Evolutionary conservation across 2,888 invertebrate genomes (phyloP).

Genomic region (Campaea margaritaria): DNA sequence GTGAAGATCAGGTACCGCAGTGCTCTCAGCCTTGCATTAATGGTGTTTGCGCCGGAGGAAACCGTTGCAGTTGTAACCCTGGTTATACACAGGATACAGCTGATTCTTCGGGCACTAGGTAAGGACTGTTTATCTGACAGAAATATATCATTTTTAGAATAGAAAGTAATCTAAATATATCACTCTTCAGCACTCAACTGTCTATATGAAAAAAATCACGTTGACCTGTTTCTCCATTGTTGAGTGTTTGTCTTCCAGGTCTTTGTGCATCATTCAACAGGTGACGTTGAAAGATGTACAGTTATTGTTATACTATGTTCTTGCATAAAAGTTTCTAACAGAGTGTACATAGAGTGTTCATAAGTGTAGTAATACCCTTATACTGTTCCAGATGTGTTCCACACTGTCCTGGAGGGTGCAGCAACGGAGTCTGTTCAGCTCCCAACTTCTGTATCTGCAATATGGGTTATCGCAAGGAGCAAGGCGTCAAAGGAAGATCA

Average conservation of each 20-base stretch:
- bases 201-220: too few relatives aligned
- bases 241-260: too few relatives aligned
- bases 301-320: background rate
- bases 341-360: too few relatives aligned
- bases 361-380: too few relatives aligned
- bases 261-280: background rate
- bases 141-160: too few relatives aligned
- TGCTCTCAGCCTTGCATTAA: constrained; percentile 89
- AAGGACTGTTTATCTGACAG: too few relatives aligned
- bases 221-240: too few relatives aligned
- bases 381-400: constrained; percentile 81
- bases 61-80: constrained; percentile 83
- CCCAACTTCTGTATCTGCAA: constrained; percentile 91
- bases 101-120: constrained; percentile 64
- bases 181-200: too few relatives aligned
- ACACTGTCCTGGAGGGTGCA: constrained; percentile 89
- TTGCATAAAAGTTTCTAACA: background rate
- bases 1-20: constrained; percentile 42
- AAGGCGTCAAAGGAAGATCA: constrained; percentile 85
- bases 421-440: constrained; percentile 89
- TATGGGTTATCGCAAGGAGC: constrained; percentile 87
- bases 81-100: constrained; percentile 79
- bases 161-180: too few relatives aligned
- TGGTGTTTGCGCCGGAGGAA: constrained; percentile 85
- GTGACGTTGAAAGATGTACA: background rate